phyloP scores from a whole-genome alignment of 2,113 vertebrate species.

The Salvelinus namaycush region DNA sequence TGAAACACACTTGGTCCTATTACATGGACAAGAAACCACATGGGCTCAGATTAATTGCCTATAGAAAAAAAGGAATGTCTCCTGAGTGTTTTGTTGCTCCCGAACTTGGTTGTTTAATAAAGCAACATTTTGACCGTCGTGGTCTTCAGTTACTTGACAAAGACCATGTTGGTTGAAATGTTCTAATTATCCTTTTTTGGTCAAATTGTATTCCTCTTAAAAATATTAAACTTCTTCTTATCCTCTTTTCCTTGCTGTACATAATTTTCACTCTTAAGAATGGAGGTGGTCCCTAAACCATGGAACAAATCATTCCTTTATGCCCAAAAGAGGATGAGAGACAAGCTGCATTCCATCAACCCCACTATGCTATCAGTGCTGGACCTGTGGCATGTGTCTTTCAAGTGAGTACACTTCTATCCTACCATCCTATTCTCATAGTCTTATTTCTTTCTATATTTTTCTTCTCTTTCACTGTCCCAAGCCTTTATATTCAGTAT shows the following conservation, averaged over 20 bases:
- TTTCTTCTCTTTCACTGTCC: not conserved
- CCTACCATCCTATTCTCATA: not conserved
- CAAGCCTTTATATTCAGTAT: not conserved
- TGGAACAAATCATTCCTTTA: constrained; percentile 81
- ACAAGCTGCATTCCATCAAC: constrained; percentile 79
- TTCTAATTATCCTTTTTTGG: no score
- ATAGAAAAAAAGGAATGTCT: no score
- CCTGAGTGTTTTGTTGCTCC: no score
- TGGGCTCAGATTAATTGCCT: no score
- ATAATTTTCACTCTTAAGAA: constrained; percentile 59
- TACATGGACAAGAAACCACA: no score
- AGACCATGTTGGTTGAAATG: no score
- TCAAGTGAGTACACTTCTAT: constrained; percentile 35
- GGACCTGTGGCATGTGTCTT: constrained; percentile 79
- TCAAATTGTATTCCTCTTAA: no score
- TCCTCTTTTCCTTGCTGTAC: no score
- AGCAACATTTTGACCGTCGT: no score
- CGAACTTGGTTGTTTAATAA: no score
- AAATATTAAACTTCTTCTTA: no score
- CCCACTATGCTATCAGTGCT: constrained; percentile 78
- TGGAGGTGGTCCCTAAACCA: constrained; percentile 80
- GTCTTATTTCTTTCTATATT: not conserved
- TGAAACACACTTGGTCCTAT: not conserved
- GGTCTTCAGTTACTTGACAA: no score
- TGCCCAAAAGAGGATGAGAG: constrained; percentile 67